Conservation (phyloP, 2,888 invertebrate genomes). For the Copidosoma aretas region DNA sequence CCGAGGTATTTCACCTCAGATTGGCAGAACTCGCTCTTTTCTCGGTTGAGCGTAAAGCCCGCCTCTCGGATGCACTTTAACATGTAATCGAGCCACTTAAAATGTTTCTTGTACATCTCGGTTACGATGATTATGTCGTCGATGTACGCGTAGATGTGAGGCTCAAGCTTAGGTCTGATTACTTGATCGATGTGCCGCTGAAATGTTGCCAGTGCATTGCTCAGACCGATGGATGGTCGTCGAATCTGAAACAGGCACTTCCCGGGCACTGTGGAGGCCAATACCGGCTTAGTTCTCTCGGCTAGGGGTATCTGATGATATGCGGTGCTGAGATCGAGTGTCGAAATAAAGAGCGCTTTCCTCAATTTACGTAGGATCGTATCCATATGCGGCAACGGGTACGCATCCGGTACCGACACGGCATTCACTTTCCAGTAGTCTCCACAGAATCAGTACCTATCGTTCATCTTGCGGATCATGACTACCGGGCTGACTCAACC, state of each 20-base stretch:
- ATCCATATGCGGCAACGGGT: background rate
- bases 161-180: constrained; percentile 40
- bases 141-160: constrained; percentile 29
- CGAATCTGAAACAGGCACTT: constrained; percentile 39
- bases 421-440: no score
- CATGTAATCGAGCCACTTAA: constrained; percentile 10
- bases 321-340: constrained; percentile 48
- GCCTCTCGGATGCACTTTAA: constrained; percentile 1
- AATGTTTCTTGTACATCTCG: constrained; percentile 34
- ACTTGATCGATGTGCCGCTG: constrained; percentile 37
- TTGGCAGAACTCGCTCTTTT: constrained; percentile 40
- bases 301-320: constrained; percentile 39
- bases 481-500: no score
- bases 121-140: constrained; percentile 38
- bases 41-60: constrained; percentile 24
- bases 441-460: no score
- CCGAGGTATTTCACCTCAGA: background rate
- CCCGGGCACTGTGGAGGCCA: constrained; percentile 39
- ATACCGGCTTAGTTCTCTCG: constrained; percentile 36
- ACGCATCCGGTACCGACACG: no score
- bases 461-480: no score
- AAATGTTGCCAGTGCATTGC: constrained; percentile 40
- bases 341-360: constrained; percentile 48
- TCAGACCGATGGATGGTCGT: constrained; percentile 23
- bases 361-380: constrained; percentile 42